phyloP scores from a whole-genome alignment of 2,888 invertebrate species.

The Pedicia rivosa region DNA sequence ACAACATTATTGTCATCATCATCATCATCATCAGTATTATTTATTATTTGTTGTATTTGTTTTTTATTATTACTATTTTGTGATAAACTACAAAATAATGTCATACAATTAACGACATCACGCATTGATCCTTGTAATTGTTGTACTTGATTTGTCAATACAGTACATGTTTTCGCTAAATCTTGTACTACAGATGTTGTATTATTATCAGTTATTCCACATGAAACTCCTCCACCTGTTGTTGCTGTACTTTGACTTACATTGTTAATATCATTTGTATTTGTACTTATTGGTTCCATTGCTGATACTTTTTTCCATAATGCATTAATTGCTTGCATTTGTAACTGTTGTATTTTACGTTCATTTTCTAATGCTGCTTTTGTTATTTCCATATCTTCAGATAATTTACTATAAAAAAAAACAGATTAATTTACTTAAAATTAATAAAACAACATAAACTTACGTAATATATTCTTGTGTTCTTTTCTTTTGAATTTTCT shows the following conservation, averaged over 20 bases:
- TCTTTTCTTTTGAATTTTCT: constrained; percentile 57
- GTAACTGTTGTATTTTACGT: constrained; percentile 67
- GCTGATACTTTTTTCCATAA: constrained; percentile 75
- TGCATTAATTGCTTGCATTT: constrained; percentile 82
- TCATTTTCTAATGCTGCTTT: constrained; percentile 73
- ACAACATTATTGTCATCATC: neutral
- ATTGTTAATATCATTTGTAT: neutral
- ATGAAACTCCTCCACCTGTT: constrained; percentile 4
- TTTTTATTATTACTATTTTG: constrained; percentile 18
- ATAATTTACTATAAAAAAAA: constrained; percentile 44
- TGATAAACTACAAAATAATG: constrained; percentile 32
- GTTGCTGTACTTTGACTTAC: constrained; percentile 10
- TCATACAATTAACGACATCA: constrained; percentile 56
- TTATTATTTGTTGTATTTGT: too few relatives aligned
- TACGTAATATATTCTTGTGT: constrained; percentile 73
- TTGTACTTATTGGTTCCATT: constrained; percentile 28
- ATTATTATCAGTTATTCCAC: constrained; percentile 27
- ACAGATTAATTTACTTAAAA: neutral
- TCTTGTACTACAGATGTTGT: constrained; percentile 48
- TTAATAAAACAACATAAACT: constrained; percentile 21
- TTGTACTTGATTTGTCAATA: constrained; percentile 60
- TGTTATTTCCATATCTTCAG: constrained; percentile 71
- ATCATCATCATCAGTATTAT: neutral
- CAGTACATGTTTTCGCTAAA: constrained; percentile 57
- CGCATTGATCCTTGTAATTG: constrained; percentile 66